Evolutionary conservation across 1,140 invertebrate species (phyloP).

Genomic region (Drosophila funebris): DNA sequence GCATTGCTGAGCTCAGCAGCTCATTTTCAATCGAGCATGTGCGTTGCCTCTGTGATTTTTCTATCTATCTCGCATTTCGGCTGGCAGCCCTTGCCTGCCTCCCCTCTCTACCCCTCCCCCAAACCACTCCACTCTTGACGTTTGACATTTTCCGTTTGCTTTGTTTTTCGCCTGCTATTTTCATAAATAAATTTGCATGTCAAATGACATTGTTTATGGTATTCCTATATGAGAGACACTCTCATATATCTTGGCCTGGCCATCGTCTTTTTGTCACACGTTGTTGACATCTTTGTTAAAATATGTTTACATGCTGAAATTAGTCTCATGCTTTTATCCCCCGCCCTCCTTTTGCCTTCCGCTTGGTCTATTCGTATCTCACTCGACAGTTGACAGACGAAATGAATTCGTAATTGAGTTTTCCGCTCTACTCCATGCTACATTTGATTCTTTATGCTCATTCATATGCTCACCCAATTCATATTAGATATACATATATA

Average conservation of each 20-base stretch:
- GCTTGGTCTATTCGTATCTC: slow-evolving; percentile 46
- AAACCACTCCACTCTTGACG: neutral
- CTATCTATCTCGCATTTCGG: slow-evolving; percentile 27
- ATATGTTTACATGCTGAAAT: slow-evolving; percentile 81
- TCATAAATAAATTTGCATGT: slow-evolving; percentile 82
- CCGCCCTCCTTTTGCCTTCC: neutral
- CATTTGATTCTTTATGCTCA: slow-evolving; percentile 8
- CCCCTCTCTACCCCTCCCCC: neutral
- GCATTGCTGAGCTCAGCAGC: slow-evolving; percentile 72
- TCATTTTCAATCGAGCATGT: slow-evolving; percentile 64
- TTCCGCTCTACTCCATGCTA: slow-evolving; percentile 48
- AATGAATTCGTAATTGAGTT: slow-evolving; percentile 83
- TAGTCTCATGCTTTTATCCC: slow-evolving; percentile 51
- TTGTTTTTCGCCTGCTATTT: slow-evolving; percentile 72
- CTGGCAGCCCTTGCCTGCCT: slow-evolving; percentile 1
- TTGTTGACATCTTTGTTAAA: slow-evolving; percentile 82
- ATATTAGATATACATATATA: slow-evolving; percentile 42
- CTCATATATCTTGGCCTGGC: slow-evolving; percentile 58
- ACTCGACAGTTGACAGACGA: slow-evolving; percentile 70
- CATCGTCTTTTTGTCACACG: slow-evolving; percentile 60
- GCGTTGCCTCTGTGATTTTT: slow-evolving; percentile 64
- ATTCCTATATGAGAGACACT: slow-evolving; percentile 70
- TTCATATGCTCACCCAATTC: slow-evolving; percentile 38
- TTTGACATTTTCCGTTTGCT: slow-evolving; percentile 43
- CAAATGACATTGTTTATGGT: slow-evolving; percentile 81